Evolutionary conservation across 2,113 vertebrate genomes (phyloP).

Genomic region (Trogon surrucura): DNA sequence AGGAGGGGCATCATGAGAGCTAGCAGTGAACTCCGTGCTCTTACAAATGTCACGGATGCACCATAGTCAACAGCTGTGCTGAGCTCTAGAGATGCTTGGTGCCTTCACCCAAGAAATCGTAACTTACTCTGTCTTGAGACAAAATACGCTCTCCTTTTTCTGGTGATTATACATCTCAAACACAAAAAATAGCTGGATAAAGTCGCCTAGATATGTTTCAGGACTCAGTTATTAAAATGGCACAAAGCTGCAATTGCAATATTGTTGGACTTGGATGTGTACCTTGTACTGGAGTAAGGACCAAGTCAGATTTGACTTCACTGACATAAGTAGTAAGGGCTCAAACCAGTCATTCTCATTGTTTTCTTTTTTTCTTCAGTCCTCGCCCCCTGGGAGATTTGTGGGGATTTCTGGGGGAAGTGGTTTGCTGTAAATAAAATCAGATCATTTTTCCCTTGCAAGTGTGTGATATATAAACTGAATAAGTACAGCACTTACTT

Average conservation of each 20-base stretch:
- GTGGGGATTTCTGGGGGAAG: not conserved
- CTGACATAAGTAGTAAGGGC: not conserved
- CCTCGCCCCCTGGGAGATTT: not conserved
- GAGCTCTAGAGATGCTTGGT: not conserved
- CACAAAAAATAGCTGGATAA: not conserved
- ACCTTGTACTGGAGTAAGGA: too few species aligned
- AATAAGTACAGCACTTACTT: not conserved
- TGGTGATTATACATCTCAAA: not conserved
- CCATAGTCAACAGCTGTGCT: not conserved
- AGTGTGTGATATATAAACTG: not conserved
- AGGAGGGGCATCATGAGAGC: accelerated
- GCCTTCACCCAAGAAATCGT: not conserved
- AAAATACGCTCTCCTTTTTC: not conserved
- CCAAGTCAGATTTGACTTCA: accelerated
- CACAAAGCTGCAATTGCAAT: not conserved
- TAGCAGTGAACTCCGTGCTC: accelerated
- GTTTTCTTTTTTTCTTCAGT: too few species aligned
- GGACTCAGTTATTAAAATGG: not conserved
- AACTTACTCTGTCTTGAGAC: not conserved
- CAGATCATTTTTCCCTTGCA: not conserved
- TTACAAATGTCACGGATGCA: too few species aligned
- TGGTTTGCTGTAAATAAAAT: not conserved
- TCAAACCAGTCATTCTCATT: not conserved
- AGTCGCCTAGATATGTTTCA: not conserved
- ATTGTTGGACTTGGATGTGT: accelerated